Evolutionary conservation across 2,888 invertebrate species (phyloP), one percentile per base, ranked within the genome.

Genomic region (Chymomyza amoena): DNA sequence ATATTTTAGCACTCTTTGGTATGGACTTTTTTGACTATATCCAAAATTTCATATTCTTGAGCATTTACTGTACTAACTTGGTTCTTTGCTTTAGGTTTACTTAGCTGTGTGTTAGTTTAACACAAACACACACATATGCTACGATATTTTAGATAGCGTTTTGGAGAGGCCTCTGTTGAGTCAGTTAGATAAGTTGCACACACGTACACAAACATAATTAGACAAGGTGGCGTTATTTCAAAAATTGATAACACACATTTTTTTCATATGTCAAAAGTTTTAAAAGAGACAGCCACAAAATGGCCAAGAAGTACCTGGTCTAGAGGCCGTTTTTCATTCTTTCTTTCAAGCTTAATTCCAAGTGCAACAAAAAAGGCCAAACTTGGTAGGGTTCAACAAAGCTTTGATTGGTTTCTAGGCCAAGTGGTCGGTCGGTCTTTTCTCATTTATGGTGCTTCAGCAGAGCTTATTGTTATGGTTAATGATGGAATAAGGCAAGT

Each of bases 351-450:
- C 39, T 45, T 45, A 45, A 45, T 13, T 45, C 13, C 39, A 45
- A 45, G 39, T 45, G 39, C 39, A 32, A 7, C 7, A 32, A 5
- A 32, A 32, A 32, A 32, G 32, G 32, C 9, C 32, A 7, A 45
- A 45, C 32, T 63, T 52, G 25, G 54, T 67, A 32, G 66, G 64
- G 60, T 56, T 36, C 32, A 57, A 62, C 32, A 57, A 62, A 57
- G 64, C 72, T 74, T 84, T 80, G 79, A 88, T 85, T 88, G 69
- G 68, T 83, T 87, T 82, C 87, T 87, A 87, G 89, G 89, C 87
- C 88, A 89, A 89, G 87, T 84, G 79, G 65, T 66, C 39, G 62
- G 73, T 77, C 73, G 73, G 69, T 78, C 80, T 69, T 73, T 75
- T 32, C 69, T 57, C 54, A 36, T 66, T 45, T 39, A 61, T 60